Base-by-base conservation (phyloP, 2,113 vertebrate species). In the Symphodus melops region DNA sequence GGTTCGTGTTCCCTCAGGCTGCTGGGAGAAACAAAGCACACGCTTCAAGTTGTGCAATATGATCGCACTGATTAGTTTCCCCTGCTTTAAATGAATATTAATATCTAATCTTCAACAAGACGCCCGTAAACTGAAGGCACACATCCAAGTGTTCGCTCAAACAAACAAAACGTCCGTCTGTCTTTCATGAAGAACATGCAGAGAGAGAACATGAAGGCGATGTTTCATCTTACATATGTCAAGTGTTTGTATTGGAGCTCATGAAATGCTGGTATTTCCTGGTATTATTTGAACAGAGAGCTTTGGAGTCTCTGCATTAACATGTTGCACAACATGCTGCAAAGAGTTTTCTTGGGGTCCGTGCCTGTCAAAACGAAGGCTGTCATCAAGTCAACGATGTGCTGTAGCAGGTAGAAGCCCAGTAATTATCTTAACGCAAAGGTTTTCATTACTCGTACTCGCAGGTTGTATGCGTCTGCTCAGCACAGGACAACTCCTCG, bases 251-350 rank as follows among this genome's bases (percentile, higher is more conserved):
- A 39, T 83, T 86, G 79, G 83, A 87, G 69, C 84, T 66, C n/a
- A 66, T 65, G 58, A 81, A 86, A 77, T 33, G 44, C 39, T 81
- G 83, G 80, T 86, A 89, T 88, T 87, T 90, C 86, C 85, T 90
- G 83, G 52, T 62, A 77, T 84, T 83, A 79, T 51, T 68, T 49
- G 76, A 62, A 86, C 72, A 3, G 19, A 71, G 55, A 77, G 66
- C 48, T 68, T 76, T 86, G 81, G 84, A 70, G 78, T 83, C 20
- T 56, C 48, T 3, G 23, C 62, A 64, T 61, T 75, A 84, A 87
- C 79, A 68, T 59, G 71, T 90, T 90, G 79, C 83, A 82, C 76
- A 92, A 91, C 74, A 49, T 8, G 10, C 53, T 57, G 20, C 52
- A 72, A n/a, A 56, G 44, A 69, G 73, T 84, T 84, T 79, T 55